These are phyloP conservation scores for Clusia tigrina DNA, from an alignment of 2,888 invertebrate species.

Conservation along the genomic window DNA sequence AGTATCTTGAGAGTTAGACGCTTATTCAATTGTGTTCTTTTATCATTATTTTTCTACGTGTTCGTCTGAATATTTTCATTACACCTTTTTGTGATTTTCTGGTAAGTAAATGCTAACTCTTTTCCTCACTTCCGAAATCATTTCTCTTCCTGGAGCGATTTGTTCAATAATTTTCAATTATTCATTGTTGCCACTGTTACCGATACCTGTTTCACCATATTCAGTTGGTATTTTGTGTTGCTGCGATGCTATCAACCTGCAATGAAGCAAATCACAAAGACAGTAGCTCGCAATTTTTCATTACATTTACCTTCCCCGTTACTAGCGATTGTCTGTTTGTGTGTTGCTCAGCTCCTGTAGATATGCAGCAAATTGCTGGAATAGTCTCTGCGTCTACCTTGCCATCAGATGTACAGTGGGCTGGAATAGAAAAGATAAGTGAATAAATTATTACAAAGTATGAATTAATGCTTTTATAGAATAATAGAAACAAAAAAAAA, in stretches of 20 bases:
- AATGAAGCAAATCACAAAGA: neutral
- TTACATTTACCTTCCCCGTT: neutral
- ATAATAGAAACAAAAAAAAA: too few species aligned
- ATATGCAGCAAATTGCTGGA: constrained; percentile 17
- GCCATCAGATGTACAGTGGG: too few species aligned
- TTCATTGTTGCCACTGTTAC: neutral
- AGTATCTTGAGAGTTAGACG: too few species aligned
- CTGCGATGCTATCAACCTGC: neutral
- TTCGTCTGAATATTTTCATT: neutral
- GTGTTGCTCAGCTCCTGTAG: neutral
- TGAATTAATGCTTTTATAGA: too few species aligned
- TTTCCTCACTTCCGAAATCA: neutral
- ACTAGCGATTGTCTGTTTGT: neutral
- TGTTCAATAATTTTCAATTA: neutral
- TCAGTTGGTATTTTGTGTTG: neutral
- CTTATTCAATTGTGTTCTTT: too few species aligned
- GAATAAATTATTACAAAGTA: too few species aligned
- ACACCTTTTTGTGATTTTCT: neutral
- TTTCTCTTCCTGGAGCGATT: too few species aligned
- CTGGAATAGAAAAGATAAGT: too few species aligned
- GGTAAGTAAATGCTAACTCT: too few species aligned
- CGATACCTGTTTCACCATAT: neutral
- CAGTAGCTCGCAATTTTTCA: constrained; percentile 1
- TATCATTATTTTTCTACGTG: neutral
- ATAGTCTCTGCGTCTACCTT: too few species aligned